These are phyloP conservation scores for Pyrocephalus nanus DNA, from an alignment of 2,797 vertebrate genomes.

Conservation along the genomic window DNA sequence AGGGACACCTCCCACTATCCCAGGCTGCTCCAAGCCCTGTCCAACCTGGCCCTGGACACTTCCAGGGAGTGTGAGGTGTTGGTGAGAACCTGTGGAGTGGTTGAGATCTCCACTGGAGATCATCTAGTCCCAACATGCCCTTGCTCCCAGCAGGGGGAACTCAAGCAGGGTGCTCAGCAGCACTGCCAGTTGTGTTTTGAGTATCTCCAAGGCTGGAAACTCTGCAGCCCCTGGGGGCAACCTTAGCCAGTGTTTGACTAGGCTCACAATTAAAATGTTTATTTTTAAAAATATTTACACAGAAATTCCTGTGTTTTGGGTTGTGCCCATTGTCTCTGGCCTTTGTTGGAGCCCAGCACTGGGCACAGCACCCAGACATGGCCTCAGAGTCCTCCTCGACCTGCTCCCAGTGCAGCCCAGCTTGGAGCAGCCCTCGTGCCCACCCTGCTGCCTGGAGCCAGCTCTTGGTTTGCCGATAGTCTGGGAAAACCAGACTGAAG, in stretches of 20 bases:
- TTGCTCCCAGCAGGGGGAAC: neutral
- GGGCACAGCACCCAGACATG: neutral
- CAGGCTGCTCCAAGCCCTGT: neutral
- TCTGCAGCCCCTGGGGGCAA: neutral
- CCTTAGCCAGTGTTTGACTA: neutral
- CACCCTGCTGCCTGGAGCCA: neutral
- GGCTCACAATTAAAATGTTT: neutral
- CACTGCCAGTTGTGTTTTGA: neutral
- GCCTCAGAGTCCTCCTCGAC: neutral
- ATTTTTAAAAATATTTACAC: fast-evolving
- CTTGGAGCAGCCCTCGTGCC: neutral
- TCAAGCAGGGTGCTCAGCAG: neutral
- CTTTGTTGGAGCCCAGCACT: neutral
- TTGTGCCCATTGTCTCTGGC: neutral
- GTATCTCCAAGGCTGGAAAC: neutral
- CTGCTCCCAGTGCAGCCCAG: neutral
- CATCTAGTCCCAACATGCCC: neutral
- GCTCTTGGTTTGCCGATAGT: neutral
- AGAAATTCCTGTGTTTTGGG: neutral
- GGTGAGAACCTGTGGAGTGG: neutral
- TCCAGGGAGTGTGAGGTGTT: neutral
- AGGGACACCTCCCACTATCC: neutral
- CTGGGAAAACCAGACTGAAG: neutral
- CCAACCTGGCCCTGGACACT: neutral
- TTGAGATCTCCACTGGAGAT: neutral